phyloP scores from a whole-genome alignment of 2,113 vertebrate genomes.

The Eclectus roratus region DNA sequence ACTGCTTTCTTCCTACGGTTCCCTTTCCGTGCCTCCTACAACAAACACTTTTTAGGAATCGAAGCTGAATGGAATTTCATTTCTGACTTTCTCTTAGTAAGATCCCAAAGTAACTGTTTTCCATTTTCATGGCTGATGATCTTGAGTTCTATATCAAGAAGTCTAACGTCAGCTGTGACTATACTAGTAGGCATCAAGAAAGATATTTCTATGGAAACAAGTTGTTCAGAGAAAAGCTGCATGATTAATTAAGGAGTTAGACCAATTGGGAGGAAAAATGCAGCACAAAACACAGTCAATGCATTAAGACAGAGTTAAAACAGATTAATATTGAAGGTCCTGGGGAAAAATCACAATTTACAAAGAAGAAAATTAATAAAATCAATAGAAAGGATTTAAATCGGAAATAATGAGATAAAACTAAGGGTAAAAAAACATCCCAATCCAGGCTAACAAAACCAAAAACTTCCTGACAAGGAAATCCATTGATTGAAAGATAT shows the following conservation, averaged over 20 bases:
- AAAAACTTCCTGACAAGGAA: neutral
- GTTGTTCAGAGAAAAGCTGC: neutral
- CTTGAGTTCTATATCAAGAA: neutral
- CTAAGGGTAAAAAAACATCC: neutral
- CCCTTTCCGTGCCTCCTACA: neutral
- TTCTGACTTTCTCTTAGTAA: neutral
- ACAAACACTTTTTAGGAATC: neutral
- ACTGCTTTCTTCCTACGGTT: neutral
- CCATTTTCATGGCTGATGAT: neutral
- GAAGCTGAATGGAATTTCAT: neutral
- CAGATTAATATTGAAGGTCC: neutral
- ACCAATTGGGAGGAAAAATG: neutral
- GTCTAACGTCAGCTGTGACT: neutral
- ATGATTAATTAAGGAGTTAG: neutral
- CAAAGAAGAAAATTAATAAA: neutral
- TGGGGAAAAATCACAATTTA: neutral
- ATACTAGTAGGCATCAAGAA: neutral
- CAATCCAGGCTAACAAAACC: neutral
- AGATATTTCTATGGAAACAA: constrained; percentile 13
- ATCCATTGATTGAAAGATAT: neutral
- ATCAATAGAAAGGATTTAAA: neutral
- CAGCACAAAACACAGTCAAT: neutral
- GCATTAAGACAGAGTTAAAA: neutral
- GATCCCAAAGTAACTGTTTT: neutral
- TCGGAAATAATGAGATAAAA: neutral